phyloP scores from a whole-genome alignment of 2,888 invertebrate genomes.

The Drosophila tanythrix region DNA sequence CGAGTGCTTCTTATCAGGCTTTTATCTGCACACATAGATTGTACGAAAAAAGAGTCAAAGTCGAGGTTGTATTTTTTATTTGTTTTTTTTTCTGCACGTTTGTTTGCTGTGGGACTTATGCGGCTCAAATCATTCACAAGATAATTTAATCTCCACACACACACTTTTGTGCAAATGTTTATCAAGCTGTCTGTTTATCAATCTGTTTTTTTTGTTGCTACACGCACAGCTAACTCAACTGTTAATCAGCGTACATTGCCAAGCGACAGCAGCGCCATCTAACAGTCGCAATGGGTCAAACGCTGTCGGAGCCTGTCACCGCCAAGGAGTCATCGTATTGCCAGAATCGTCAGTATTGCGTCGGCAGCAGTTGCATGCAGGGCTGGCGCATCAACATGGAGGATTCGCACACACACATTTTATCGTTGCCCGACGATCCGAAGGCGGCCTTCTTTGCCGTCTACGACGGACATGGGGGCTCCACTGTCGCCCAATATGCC shows the following conservation, averaged over 20 bases:
- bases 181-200: constrained; percentile 33
- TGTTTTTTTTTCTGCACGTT: constrained; percentile 28
- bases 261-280: constrained; percentile 16
- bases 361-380: constrained; percentile 99
- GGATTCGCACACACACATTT: constrained; percentile 98
- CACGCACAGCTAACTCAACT: constrained; percentile 31
- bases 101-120: constrained; percentile 61
- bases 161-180: constrained; percentile 39
- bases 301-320: constrained; percentile 98
- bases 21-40: constrained; percentile 39
- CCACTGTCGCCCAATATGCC: constrained; percentile 96
- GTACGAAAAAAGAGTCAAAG: background rate
- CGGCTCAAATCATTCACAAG: constrained; percentile 53
- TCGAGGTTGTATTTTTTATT: background rate
- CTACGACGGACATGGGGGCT: constrained; percentile 91
- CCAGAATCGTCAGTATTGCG: constrained; percentile 88
- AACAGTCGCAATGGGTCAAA: constrained; percentile 93
- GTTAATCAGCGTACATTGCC: constrained; percentile 43
- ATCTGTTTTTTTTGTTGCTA: constrained; percentile 13
- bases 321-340: constrained; percentile 93
- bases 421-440: constrained; percentile 96
- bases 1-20: constrained; percentile 39
- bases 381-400: constrained; percentile 99
- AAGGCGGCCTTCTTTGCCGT: constrained; percentile 97
- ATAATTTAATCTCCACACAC: constrained; percentile 62